Conservation (phyloP, 1,140 invertebrate genomes). For the Aporrectodea caliginosa region DNA sequence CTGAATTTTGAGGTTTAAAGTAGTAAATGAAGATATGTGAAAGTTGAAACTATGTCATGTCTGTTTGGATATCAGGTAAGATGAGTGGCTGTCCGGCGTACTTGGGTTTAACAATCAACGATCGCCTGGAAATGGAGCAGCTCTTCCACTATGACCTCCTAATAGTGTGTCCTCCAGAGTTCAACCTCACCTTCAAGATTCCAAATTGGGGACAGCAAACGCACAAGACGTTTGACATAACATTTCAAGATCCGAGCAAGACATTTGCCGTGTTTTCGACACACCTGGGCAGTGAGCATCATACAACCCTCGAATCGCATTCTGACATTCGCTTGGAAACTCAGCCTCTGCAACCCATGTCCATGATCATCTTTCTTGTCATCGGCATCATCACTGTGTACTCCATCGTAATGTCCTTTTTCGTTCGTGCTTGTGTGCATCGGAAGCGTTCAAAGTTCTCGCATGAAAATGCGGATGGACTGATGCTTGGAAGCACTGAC, state of each 20-base stretch:
- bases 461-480: not conserved
- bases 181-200: constrained; percentile 32
- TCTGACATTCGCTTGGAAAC: not conserved
- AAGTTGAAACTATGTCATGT: too few species aligned
- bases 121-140: constrained; percentile 26
- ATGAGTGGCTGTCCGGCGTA: constrained; percentile 33
- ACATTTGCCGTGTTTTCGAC: constrained; percentile 27
- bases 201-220: constrained; percentile 24
- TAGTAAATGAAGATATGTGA: too few species aligned
- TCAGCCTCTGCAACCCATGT: not conserved
- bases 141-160: constrained; percentile 31
- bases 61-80: constrained; percentile 29
- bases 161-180: constrained; percentile 27
- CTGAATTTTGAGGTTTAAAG: too few species aligned
- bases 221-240: constrained; percentile 33
- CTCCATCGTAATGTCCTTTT: not conserved
- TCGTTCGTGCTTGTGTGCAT: not conserved
- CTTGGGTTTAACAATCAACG: constrained; percentile 31
- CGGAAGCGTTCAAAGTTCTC: not conserved
- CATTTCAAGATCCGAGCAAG: constrained; percentile 16
- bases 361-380: not conserved
- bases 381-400: not conserved
- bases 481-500: not conserved
- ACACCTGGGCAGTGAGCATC: constrained; percentile 13
- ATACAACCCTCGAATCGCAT: not conserved